Conservation (phyloP, 1,140 invertebrate genomes). For the Bicyclus anynana region DNA sequence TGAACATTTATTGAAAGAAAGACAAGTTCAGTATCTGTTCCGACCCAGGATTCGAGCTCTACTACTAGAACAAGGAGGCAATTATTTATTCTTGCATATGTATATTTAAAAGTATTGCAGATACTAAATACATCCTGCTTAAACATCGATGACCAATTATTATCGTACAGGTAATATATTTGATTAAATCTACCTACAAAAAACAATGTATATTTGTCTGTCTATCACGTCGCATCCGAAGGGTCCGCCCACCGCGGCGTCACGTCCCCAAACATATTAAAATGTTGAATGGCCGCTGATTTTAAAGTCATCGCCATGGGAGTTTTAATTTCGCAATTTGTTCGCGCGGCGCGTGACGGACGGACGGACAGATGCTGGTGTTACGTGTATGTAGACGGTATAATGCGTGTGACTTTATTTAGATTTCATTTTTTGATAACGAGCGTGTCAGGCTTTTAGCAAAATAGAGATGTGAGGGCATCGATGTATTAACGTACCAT, state of each 20-base stretch:
- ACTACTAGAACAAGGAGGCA: no score
- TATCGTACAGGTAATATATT: no score
- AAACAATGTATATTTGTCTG: neutral
- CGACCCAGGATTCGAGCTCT: no score
- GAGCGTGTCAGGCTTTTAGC: neutral
- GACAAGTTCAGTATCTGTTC: no score
- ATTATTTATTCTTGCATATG: no score
- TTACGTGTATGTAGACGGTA: neutral
- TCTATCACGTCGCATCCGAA: neutral
- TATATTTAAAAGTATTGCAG: no score
- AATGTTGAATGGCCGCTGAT: constrained; percentile 27
- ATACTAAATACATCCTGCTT: no score
- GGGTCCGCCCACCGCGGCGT: constrained; percentile 6
- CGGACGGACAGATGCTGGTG: constrained; percentile 32
- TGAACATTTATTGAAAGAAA: no score
- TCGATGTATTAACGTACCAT: no score
- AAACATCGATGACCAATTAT: no score
- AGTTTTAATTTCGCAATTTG: constrained; percentile 64
- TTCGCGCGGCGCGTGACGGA: constrained; percentile 21
- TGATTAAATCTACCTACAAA: no score
- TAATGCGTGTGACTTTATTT: constrained; percentile 24
- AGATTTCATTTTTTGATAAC: constrained; percentile 42
- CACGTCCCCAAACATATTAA: constrained; percentile 27
- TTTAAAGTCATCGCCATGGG: constrained; percentile 46
- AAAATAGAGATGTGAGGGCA: neutral